These are phyloP conservation scores for Cheilosia grossa DNA, from an alignment of 2,888 invertebrate species.

Conservation along the genomic window DNA sequence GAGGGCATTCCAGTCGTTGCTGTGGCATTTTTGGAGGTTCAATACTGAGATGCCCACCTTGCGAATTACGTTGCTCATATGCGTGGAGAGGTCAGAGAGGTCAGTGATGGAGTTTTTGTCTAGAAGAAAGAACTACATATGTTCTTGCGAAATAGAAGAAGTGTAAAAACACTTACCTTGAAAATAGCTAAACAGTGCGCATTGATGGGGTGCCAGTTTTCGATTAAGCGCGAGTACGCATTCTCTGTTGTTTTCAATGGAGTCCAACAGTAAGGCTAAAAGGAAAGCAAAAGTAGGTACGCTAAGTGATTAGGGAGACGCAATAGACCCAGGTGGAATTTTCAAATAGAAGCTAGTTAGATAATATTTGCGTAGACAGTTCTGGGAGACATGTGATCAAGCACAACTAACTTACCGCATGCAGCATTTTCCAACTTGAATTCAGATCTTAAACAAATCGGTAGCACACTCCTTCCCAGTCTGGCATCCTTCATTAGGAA, in stretches of 20 bases:
- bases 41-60: slow-evolving; percentile 82
- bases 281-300: not conserved
- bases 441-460: slow-evolving; percentile 79
- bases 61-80: slow-evolving; percentile 85
- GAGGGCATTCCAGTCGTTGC: slow-evolving; percentile 74
- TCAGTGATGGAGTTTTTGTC: slow-evolving; percentile 81
- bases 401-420: slow-evolving; percentile 76
- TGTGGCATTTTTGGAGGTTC: slow-evolving; percentile 79
- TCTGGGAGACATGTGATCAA: no score
- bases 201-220: slow-evolving; percentile 90
- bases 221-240: slow-evolving; percentile 84
- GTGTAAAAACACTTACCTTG: slow-evolving; percentile 79
- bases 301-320: not conserved
- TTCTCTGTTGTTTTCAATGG: slow-evolving; percentile 84
- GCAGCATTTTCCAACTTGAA: slow-evolving; percentile 79
- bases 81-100: slow-evolving; percentile 84
- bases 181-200: slow-evolving; percentile 85
- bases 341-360: no score
- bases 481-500: slow-evolving; percentile 76
- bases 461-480: slow-evolving; percentile 69
- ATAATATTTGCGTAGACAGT: no score
- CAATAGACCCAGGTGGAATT: not conserved
- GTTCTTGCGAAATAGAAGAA: no score
- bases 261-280: slow-evolving; percentile 83
- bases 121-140: slow-evolving; percentile 17